Percentiles rank a stretch among this genome's conserved stretches.
Conservation (phyloP, 2,888 invertebrate species). For the Morinoia aosen region DNA sequence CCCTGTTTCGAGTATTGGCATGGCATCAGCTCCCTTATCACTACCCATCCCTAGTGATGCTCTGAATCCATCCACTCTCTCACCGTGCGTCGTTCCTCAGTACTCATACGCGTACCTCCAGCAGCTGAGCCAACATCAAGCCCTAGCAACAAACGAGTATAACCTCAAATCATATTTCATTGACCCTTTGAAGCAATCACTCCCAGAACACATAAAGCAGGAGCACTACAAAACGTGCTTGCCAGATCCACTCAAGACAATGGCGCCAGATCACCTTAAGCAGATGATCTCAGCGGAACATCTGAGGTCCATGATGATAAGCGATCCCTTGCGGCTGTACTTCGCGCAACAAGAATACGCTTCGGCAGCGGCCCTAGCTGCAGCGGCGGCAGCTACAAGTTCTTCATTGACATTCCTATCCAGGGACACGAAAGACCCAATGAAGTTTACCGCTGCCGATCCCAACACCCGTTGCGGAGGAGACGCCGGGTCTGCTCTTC, state of each 20-base stretch:
- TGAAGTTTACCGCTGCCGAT: neutral
- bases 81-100: constrained; percentile 36
- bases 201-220: constrained; percentile 14
- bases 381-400: neutral
- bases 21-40: constrained; percentile 19
- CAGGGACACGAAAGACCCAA: neutral
- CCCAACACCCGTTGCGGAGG: constrained; percentile 12
- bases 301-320: constrained; percentile 36
- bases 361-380: constrained; percentile 10
- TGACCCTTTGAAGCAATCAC: constrained; percentile 15
- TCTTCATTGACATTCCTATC: constrained; percentile 16
- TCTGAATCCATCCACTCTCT: neutral
- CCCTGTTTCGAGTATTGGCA: neutral
- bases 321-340: constrained; percentile 46
- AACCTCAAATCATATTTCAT: constrained; percentile 27
- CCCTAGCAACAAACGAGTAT: neutral
- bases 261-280: constrained; percentile 26
- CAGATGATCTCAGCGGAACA: constrained; percentile 21
- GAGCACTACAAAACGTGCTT: constrained; percentile 16
- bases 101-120: constrained; percentile 23
- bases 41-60: constrained; percentile 21
- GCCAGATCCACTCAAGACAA: constrained; percentile 43
- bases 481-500: neutral
- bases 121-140: constrained; percentile 43
- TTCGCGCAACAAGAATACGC: constrained; percentile 46